Evolutionary conservation across 2,797 vertebrate species (phyloP).

Genomic region (Girardinus metallicus): DNA sequence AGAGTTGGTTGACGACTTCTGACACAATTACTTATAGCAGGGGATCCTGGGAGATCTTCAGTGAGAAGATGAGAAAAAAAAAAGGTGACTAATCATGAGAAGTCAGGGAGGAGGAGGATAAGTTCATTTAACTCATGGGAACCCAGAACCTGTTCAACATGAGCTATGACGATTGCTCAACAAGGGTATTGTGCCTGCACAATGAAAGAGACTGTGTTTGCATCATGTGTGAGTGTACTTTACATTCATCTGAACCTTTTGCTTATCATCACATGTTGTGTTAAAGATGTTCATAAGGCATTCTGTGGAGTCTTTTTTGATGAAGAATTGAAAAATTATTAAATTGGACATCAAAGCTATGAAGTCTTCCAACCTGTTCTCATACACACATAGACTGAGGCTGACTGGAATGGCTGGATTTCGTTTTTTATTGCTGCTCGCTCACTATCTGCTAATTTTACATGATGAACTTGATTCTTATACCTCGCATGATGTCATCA

Average conservation of each 20-base stretch:
- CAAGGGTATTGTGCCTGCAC: slow-evolving; percentile 11
- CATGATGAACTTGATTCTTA: not conserved
- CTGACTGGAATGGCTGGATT: not conserved
- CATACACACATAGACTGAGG: not conserved
- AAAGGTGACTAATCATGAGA: slow-evolving; percentile 76
- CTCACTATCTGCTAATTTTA: not conserved
- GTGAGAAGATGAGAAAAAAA: slow-evolving; percentile 56
- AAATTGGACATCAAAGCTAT: not conserved
- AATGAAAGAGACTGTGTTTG: slow-evolving; percentile 22
- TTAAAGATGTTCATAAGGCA: not conserved
- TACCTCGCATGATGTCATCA: not conserved
- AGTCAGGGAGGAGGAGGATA: slow-evolving; percentile 52
- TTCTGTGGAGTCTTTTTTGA: not conserved
- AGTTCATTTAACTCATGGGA: slow-evolving; percentile 74
- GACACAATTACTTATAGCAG: slow-evolving; percentile 50
- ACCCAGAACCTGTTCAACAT: slow-evolving; percentile 77
- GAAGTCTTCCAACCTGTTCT: not conserved
- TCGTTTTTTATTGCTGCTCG: not conserved
- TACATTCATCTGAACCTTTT: not conserved
- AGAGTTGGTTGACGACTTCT: slow-evolving; percentile 69
- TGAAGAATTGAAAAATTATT: not conserved
- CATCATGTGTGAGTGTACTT: slow-evolving; percentile 9
- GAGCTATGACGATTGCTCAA: slow-evolving; percentile 73
- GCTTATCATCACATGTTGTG: not conserved
- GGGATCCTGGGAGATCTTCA: slow-evolving; percentile 69